Base-by-base conservation (phyloP, 2,797 vertebrate genomes). In the Pempheris klunzingeri region DNA sequence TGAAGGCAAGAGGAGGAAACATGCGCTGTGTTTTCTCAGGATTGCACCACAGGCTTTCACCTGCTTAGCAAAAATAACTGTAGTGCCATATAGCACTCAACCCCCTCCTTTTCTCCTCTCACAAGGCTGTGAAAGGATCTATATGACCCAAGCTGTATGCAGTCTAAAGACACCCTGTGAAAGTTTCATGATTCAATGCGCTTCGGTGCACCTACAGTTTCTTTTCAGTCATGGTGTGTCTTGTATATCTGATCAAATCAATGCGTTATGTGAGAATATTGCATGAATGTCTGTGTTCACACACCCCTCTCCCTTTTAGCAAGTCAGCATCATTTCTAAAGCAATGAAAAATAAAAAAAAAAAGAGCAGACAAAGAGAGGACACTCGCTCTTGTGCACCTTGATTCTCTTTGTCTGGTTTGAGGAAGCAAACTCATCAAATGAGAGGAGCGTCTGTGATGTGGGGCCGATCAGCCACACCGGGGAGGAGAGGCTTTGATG, bases 31-130 rank as follows among this genome's bases (percentile, higher is more conserved):
- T 41, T 41, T 61, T 73, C 30, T 58, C 3, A 71, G 3, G 46
- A 77, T 64, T 50, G 32, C 50, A 78, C 69, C 38, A 63, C 22
- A 20, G 18, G 18, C 62, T 71, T 59, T 81, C 46, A 47, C 46
- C 61, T 58, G 11, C 39, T 15, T 11, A 60, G 64, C 53, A 43
- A 72, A 81, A 77, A 71, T 49, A 71, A 73, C 71, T 14, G 36
- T 9, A 55, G 43, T 26, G 1, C 34, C 30, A 32, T 52, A 10
- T 28, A 67, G 49, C 59, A 32, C n/a, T 32, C 30, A 3, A 3
- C 30, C 30, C 30, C 3, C 30, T 6, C 30, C 6, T 32, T 32
- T 32, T 41, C 39, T 74, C 20, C 41, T 30, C 34, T 53, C 4
- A 26, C 28, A 63, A 20, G 13, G 49, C 46, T 60, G 57, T 8